Evolutionary conservation across 2,797 vertebrate genomes (phyloP), one percentile per base, ranked within the genome.

Genomic region (Enteromius argenteus): DNA sequence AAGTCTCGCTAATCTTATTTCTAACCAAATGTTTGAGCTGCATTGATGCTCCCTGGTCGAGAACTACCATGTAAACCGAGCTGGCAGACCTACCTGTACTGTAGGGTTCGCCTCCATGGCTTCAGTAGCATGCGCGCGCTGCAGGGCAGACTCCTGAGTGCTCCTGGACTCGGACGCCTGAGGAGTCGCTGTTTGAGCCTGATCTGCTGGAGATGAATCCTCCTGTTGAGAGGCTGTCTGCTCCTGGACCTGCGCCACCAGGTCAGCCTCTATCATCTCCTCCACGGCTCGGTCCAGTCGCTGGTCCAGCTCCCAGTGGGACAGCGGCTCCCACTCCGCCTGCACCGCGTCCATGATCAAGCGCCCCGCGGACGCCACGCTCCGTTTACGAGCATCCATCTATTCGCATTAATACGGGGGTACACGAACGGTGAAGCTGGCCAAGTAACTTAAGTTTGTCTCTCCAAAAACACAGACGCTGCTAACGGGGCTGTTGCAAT

Each of bases 271-370:
- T 62, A 96, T 83, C 27, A 93, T 85, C 23, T 94, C 92, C 56
- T 96, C 95, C 86, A 96, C 93, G 0, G 94, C 90, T 75, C 94
- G 94, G 87, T 96, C 95, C 85, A 96, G 88, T 42, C 95, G 91
- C 86, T 93, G 94, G 76, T 96, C 95, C 84, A 96, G 89, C 89
- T 95, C 95, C 1, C 73, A 88, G 37, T 91, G 76, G 0, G 94
- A 94, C 39, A 96, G 92, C 5, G 95, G 95, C 89, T 96, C 93
- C 94, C 95, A 95, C 56, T 96, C 95, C 68, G 88, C 89, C 90
- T 95, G 94, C 87, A 94, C 88, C 89, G 94, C 71, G 46, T 96
- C 95, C 88, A 95, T 76, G 76, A 96, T 91, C 73, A 92, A 90
- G 3, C 91, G 87, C 9, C 93, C 94, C 11, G 94, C 94, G 2